A percentile compares a stretch with the other conserved stretches of the same genome.
Conservation (phyloP, 2,113 vertebrate genomes). For the Vimba vimba region DNA sequence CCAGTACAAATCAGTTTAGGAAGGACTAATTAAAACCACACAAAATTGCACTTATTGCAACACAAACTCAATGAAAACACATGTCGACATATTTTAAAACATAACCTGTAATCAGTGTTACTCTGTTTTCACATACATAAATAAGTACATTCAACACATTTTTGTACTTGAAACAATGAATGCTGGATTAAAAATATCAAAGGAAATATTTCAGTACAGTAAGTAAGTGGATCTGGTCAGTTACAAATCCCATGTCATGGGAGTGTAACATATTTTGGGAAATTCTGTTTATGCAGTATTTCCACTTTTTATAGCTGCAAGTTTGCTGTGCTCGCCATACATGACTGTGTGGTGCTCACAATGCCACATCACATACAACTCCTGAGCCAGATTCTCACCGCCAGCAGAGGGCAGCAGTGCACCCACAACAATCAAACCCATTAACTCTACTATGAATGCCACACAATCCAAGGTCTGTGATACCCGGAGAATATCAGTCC, state of each 20-base stretch:
- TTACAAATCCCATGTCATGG: too few relatives aligned
- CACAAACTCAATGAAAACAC: background rate
- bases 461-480: background rate
- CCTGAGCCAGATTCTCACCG: background rate
- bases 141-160: background rate
- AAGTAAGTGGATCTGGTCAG: background rate
- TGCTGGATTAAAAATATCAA: background rate
- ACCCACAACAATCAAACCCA: background rate
- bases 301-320: constrained; percentile 22
- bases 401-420: constrained; percentile 49
- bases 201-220: background rate
- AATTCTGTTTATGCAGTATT: constrained; percentile 14
- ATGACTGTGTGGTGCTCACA: background rate
- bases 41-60: background rate
- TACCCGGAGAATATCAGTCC: background rate
- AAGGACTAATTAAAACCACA: background rate
- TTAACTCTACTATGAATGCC: background rate
- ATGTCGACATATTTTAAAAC: background rate
- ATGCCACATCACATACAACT: background rate
- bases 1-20: background rate
- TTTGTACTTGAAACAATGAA: background rate
- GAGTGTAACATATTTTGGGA: constrained; percentile 5
- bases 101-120: background rate
- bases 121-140: background rate
- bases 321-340: background rate